Evolutionary conservation across 2,797 vertebrate species (phyloP).

Genomic region (Lithobates pipiens): DNA sequence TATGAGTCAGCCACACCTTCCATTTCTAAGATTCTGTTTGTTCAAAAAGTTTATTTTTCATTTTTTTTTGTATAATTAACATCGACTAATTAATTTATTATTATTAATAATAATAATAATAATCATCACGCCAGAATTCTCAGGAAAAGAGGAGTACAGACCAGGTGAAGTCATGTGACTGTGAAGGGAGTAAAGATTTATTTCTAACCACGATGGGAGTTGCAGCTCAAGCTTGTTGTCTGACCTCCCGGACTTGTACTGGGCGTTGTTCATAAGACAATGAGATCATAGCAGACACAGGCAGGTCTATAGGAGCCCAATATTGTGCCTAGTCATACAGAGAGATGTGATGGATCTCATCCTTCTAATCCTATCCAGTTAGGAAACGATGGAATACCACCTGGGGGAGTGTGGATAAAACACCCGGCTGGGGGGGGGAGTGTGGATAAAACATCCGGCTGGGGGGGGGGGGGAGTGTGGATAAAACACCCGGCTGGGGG

Average conservation of each 20-base stretch:
- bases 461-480: neutral
- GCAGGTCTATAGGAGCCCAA: conserved; percentile 27
- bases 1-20: too few relatives aligned
- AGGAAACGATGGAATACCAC: neutral
- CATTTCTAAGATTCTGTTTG: too few relatives aligned
- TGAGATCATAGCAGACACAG: conserved; percentile 36
- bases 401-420: neutral
- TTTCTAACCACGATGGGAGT: neutral
- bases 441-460: too few relatives aligned
- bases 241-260: conserved; percentile 25
- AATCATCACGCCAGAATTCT: too few relatives aligned
- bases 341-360: neutral
- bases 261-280: conserved; percentile 40
- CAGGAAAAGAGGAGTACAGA: too few relatives aligned
- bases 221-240: neutral
- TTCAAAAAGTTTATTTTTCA: too few relatives aligned
- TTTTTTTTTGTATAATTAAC: too few relatives aligned
- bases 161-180: neutral
- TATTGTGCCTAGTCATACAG: conserved; percentile 41
- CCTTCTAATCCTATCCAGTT: neutral
- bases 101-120: too few relatives aligned
- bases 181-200: neutral
- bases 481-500: neutral
- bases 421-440: too few relatives aligned
- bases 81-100: too few relatives aligned